Evolutionary conservation across 30 jellyfish, hydroid and myxozoan genomes (phyloP), one percentile per base, ranked within the genome.

Genomic region (Turritopsis rubra): DNA sequence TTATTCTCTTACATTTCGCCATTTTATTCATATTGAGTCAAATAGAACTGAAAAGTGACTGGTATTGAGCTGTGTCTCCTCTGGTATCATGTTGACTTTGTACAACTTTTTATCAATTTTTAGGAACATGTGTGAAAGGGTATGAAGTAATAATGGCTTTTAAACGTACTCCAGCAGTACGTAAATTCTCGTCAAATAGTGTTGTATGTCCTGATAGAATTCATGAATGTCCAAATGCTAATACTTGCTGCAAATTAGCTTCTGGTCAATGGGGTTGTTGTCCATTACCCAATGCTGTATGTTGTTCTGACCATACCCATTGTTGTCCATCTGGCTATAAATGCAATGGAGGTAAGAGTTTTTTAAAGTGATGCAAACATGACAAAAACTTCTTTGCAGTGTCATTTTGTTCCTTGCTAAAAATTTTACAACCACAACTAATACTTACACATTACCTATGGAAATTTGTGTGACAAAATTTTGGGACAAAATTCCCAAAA

Each of bases 201-300:
- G 86, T 86, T 21, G 52, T 75, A 27, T 90, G 97, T 68, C 97
- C 97, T 17, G 97, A 86, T 86, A 91, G 89, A 28, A 65, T 54
- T n/a, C 75, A 91, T 18, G 85, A 53, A 54, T 90, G 95, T 83
- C 19, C 74, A 22, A 81, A 52, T 30, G 81, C 72, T 8, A 54
- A 78, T 29, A 90, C 97, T 9, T 90, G 97, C 31, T 90, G 97
- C 66, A 22, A 26, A n/a, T 52, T 81, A 84, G 25, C 84, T 75
- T 53, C 87, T 23, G 95, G 95, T 25, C 19, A 21, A 26, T 90
- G 86, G 79, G 95, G 95, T 16, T 90, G 97, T 72, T 90, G 97
- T 75, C 92, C 97, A 30, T 73, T 81, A 4, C 90, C 87, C 1
- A 71, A 82, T 66, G 89, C 89, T 82, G 89, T 28, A 21, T 82